Percentiles rank a stretch among this genome's conserved stretches.
Conservation (phyloP, 2,888 invertebrate species). For the Bimastos eiseni region DNA sequence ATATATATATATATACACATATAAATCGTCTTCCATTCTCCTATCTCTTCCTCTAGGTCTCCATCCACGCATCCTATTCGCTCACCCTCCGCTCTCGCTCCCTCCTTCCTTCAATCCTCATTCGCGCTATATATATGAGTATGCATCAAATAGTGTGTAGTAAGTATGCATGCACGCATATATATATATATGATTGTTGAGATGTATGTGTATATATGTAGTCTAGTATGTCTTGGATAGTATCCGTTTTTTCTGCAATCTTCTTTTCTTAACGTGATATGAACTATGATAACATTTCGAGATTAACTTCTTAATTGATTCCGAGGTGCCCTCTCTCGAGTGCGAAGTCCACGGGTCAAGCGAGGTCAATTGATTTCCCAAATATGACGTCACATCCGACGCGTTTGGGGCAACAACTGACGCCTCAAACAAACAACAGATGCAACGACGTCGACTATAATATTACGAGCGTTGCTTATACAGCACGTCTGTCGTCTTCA, state of each 20-base stretch:
- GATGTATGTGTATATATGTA: too few relatives aligned
- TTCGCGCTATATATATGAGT: too few relatives aligned
- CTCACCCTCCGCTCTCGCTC: too few relatives aligned
- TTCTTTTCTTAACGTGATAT: neutral
- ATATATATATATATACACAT: neutral
- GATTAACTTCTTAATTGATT: neutral
- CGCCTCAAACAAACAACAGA: constrained; percentile 9
- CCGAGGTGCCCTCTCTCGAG: neutral
- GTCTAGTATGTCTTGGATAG: neutral
- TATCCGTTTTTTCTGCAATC: neutral
- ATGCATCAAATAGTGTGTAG: too few relatives aligned
- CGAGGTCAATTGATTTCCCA: constrained; percentile 14
- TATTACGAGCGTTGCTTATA: neutral
- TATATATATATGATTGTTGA: neutral
- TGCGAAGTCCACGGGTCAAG: constrained; percentile 2
- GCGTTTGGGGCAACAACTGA: constrained; percentile 13
- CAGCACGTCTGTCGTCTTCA: neutral
- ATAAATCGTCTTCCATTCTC: too few relatives aligned
- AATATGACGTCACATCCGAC: constrained; percentile 8
- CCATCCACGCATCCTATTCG: too few relatives aligned
- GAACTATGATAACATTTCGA: neutral
- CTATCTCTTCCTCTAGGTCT: too few relatives aligned
- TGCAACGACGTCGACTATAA: neutral
- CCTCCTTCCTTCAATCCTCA: too few relatives aligned
- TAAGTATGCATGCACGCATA: too few relatives aligned